Percentiles rank a stretch among this genome's conserved stretches.
phyloP scores from a whole-genome alignment of 2,888 invertebrate species.

The Lymantria monacha region DNA sequence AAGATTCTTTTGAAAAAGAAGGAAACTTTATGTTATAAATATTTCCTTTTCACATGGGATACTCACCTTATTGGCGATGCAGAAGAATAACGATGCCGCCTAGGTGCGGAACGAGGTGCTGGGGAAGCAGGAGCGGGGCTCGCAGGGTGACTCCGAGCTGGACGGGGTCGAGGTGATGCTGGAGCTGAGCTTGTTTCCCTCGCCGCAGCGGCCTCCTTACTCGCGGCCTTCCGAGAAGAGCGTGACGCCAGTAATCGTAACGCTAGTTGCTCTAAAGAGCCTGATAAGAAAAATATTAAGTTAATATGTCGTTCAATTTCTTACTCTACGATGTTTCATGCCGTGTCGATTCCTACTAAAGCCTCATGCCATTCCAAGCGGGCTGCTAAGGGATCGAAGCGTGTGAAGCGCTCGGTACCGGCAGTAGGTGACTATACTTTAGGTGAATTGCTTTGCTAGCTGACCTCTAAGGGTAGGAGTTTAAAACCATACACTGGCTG shows the following conservation, averaged over 20 bases:
- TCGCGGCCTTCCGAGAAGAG: slow-evolving; percentile 30
- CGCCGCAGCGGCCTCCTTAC: slow-evolving; percentile 21
- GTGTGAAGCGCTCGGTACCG: slow-evolving; percentile 20
- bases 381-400: slow-evolving; percentile 25
- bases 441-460: slow-evolving; percentile 19
- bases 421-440: slow-evolving; percentile 6
- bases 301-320: neutral
- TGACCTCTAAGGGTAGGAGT: slow-evolving; percentile 17
- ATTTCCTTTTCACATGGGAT: too few relatives aligned
- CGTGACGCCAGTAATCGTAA: slow-evolving; percentile 64
- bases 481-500: slow-evolving; percentile 19
- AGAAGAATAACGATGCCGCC: slow-evolving; percentile 86
- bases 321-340: slow-evolving; percentile 5
- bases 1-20: too few relatives aligned
- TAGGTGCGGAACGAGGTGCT: slow-evolving; percentile 61
- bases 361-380: slow-evolving; percentile 31
- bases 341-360: slow-evolving; percentile 22
- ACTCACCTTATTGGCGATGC: slow-evolving; percentile 90
- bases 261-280: slow-evolving; percentile 72
- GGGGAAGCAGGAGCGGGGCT: slow-evolving; percentile 60
- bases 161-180: slow-evolving; percentile 85
- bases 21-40: too few relatives aligned
- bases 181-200: slow-evolving; percentile 70
- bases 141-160: slow-evolving; percentile 83
- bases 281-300: slow-evolving; percentile 32